A percentile compares a stretch with the other conserved stretches of the same genome.
phyloP scores from a whole-genome alignment of 2,113 vertebrate species.

The Mola mola region DNA sequence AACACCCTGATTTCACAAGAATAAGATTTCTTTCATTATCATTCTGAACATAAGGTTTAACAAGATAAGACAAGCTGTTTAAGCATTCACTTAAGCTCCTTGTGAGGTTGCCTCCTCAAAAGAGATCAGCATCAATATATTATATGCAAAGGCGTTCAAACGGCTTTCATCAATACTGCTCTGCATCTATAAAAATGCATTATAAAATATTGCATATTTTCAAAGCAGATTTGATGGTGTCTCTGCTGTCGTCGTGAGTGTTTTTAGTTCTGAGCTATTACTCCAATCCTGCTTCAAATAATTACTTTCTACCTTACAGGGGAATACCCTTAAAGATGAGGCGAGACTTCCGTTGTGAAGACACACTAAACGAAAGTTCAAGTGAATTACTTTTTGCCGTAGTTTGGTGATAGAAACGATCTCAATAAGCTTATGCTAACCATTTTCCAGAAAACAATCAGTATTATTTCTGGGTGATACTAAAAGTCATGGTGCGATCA shows the following conservation, averaged over 20 bases:
- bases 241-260: conserved; percentile 30
- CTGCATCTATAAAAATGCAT: conserved; percentile 40
- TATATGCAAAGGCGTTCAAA: conserved; percentile 36
- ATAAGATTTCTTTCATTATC: too few species aligned
- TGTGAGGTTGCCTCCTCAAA: conserved; percentile 16
- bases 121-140: conserved; percentile 36
- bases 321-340: conserved; percentile 11
- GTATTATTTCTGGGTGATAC: too few species aligned
- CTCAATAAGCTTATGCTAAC: too few species aligned
- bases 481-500: too few species aligned
- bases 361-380: conserved; percentile 19
- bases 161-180: conserved; percentile 44
- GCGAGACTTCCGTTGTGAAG: conserved; percentile 2
- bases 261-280: conserved; percentile 24
- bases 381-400: conserved; percentile 8
- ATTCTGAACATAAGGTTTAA: too few species aligned
- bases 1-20: too few species aligned
- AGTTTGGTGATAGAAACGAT: too few species aligned
- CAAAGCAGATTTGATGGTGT: conserved; percentile 32
- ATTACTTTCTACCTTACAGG: conserved; percentile 25
- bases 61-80: too few species aligned
- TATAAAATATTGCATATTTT: conserved; percentile 49
- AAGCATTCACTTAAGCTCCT: conserved; percentile 25
- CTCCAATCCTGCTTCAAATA: conserved; percentile 37
- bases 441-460: too few species aligned